phyloP scores from a whole-genome alignment of 2,797 vertebrate genomes.

The Cryptoblepharus egeriae region DNA sequence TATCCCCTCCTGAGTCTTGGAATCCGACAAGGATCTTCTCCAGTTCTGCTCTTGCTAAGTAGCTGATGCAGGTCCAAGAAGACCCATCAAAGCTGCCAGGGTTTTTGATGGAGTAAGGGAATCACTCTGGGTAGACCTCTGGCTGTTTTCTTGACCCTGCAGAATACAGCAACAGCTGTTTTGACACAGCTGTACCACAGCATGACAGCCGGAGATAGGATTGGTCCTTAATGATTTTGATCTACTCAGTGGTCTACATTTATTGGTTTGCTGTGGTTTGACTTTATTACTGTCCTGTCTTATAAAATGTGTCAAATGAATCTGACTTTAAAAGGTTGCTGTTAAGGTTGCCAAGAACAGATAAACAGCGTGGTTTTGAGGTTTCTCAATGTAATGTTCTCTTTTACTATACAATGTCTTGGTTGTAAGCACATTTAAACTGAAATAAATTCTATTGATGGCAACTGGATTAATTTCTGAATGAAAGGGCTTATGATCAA shows the following conservation, averaged over 20 bases:
- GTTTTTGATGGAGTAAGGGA: no score
- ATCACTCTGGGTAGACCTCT: no score
- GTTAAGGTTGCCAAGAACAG: not conserved
- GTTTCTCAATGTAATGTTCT: not conserved
- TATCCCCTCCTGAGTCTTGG: no score
- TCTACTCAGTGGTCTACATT: not conserved
- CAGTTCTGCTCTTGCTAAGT: no score
- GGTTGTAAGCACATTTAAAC: not conserved
- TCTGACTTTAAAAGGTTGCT: not conserved
- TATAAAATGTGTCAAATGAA: not conserved
- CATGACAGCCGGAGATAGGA: no score
- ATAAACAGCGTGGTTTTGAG: slow-evolving; percentile 6
- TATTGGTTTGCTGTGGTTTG: fast-evolving
- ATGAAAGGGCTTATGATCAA: not conserved
- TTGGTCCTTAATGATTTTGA: no score
- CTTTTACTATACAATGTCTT: not conserved
- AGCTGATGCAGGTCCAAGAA: no score
- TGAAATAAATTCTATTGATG: not conserved
- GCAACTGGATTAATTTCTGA: not conserved
- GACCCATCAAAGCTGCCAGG: no score
- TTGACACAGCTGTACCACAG: no score
- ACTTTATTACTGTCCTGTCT: not conserved
- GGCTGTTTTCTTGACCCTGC: no score
- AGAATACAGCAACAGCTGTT: no score
- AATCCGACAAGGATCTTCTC: no score